These are phyloP conservation scores for Cryptoblepharus egeriae DNA, from an alignment of 2,797 vertebrate genomes.

Conservation along the genomic window DNA sequence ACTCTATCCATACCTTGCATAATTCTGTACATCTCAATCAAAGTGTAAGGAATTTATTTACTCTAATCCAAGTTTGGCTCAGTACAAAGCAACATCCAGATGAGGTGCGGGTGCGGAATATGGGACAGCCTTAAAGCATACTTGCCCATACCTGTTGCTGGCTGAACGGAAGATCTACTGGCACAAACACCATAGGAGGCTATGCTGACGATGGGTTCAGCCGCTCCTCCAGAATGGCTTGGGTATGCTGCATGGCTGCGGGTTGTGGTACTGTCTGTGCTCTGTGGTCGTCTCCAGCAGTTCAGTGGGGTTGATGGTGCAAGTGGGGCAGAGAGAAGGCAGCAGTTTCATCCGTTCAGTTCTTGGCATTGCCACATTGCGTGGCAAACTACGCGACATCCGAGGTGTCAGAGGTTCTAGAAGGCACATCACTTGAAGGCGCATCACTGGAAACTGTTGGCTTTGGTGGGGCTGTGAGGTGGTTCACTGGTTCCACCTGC, in stretches of 20 bases:
- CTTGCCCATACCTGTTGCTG: slow-evolving; percentile 63
- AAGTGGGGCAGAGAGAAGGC: slow-evolving; percentile 63
- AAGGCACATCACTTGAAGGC: slow-evolving; percentile 60
- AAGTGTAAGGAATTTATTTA: neutral
- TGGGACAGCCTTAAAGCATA: neutral
- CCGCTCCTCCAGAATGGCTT: slow-evolving; percentile 60
- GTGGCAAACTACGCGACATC: slow-evolving; percentile 67
- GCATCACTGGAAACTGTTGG: slow-evolving; percentile 55
- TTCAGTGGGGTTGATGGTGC: slow-evolving; percentile 51
- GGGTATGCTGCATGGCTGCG: slow-evolving; percentile 51
- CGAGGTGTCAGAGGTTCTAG: slow-evolving; percentile 66
- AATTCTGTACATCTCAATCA: no score
- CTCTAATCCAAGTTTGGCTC: neutral
- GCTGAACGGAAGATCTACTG: slow-evolving; percentile 63
- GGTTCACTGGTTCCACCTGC: slow-evolving; percentile 76
- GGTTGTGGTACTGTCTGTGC: slow-evolving; percentile 52
- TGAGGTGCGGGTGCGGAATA: neutral
- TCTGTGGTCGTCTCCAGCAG: slow-evolving; percentile 55
- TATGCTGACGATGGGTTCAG: slow-evolving; percentile 51
- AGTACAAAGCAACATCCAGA: neutral
- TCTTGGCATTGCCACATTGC: no score
- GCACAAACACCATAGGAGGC: slow-evolving; percentile 60
- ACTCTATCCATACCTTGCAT: no score
- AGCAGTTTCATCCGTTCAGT: no score
- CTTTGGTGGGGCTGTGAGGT: slow-evolving; percentile 59